Evolutionary conservation across 1,140 invertebrate genomes (phyloP), one percentile per base, ranked within the genome.

Genomic region (Hydropsyche tenuis): DNA sequence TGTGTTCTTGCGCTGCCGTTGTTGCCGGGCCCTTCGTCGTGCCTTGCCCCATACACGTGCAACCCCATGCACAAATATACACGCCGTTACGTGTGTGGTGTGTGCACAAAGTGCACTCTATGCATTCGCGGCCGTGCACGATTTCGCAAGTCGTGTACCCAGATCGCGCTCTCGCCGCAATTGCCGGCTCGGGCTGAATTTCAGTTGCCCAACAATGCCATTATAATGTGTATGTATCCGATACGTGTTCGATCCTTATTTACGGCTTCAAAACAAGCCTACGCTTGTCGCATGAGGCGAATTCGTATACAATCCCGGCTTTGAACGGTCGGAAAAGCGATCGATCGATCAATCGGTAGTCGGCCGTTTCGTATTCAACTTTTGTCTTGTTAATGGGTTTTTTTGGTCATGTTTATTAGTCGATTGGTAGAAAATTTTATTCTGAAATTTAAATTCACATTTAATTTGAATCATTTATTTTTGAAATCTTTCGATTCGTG

Each of bases 71-170:
- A n/a, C n/a, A n/a, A n/a, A n/a, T n/a, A n/a, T n/a, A n/a, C n/a
- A n/a, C n/a, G n/a, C n/a, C n/a, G n/a, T n/a, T n/a, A n/a, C n/a
- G n/a, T n/a, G 9, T 37, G 9, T 37, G 9, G 3, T 37, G 30
- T 37, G 30, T 37, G 9, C 30, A 37, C 30, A 37, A 37, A 37
- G 30, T 51, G 46, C 46, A 51, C 4, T 51, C 3, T 62, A 30
- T 65, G 63, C 37, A 65, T 42, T 65, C 37, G 51, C 48, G 27
- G 48, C 27, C n/a, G 22, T 43, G 46, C 68, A 70, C 68, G 68
- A 70, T 70, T 70, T 70, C 68, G 68, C 68, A 70, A 70, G 68
- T 70, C 68, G 68, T 70, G 68, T 27, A 60, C 56, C n/a, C 16
- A 53, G 5, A 53, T 65, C n/a, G 25, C 25, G 23, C n/a, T n/a